A percentile compares a stretch with the other conserved stretches of the same genome.
Evolutionary conservation across 1,140 invertebrate species (phyloP).

Genomic region (Anthonomus grandis): DNA sequence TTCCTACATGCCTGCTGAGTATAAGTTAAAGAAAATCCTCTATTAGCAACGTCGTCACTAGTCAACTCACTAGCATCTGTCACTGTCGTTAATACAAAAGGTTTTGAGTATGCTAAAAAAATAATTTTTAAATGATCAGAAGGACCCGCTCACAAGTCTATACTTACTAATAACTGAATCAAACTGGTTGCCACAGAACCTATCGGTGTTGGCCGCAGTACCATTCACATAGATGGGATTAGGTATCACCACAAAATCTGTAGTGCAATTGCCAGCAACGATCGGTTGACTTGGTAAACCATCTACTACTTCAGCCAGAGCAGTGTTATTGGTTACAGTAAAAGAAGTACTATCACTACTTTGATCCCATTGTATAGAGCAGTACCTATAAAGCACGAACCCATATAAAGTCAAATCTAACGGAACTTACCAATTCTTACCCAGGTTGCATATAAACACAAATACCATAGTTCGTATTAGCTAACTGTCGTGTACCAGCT

Average conservation of each 20-base stretch:
- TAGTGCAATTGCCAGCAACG: slow-evolving; percentile 52
- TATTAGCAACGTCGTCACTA: slow-evolving; percentile 60
- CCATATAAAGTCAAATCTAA: not conserved
- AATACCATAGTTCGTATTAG: slow-evolving; percentile 72
- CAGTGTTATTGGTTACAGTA: slow-evolving; percentile 61
- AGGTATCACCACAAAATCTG: slow-evolving; percentile 73
- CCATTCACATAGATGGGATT: slow-evolving; percentile 56
- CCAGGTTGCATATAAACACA: slow-evolving; percentile 65
- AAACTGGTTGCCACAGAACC: slow-evolving; percentile 73
- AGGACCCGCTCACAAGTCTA: not conserved
- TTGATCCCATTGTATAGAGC: slow-evolving; percentile 61
- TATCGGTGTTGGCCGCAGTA: slow-evolving; percentile 53
- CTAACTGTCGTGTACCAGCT: slow-evolving; percentile 67
- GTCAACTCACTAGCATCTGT: slow-evolving; percentile 54
- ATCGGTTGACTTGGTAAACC: slow-evolving; percentile 29
- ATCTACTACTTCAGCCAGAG: slow-evolving; percentile 40
- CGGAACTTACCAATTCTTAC: slow-evolving; percentile 1
- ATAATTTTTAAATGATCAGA: not conserved
- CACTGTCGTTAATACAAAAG: slow-evolving; percentile 70
- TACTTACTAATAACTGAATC: slow-evolving; percentile 61
- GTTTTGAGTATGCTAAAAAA: slow-evolving; percentile 59
- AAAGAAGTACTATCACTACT: slow-evolving; percentile 60
- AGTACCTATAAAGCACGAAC: slow-evolving; percentile 49
- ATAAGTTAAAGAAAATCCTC: slow-evolving; percentile 69
- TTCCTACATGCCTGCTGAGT: slow-evolving; percentile 61